Percentiles rank a stretch among this genome's conserved stretches.
phyloP scores from a whole-genome alignment of 2,113 vertebrate genomes.

The Solenodon paradoxus region DNA sequence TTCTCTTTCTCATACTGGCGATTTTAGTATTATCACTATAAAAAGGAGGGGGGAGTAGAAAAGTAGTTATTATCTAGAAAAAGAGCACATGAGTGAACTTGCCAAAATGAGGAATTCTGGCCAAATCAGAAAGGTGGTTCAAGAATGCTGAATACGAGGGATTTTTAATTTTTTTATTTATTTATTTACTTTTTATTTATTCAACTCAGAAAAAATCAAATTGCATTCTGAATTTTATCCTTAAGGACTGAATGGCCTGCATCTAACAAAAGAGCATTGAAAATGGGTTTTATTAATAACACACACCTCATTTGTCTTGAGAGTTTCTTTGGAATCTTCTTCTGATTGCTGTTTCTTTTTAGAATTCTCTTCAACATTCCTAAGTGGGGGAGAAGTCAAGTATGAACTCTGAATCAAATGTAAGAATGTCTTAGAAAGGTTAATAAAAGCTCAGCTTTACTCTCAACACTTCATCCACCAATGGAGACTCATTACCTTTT shows the following conservation, averaged over 20 bases:
- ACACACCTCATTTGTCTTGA: constrained; percentile 86
- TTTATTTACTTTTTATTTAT: no score
- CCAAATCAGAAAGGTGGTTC: background rate
- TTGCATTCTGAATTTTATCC: background rate
- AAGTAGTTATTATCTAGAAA: background rate
- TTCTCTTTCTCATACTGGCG: background rate
- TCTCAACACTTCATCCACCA: background rate
- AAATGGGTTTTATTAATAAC: background rate
- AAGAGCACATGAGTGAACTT: background rate
- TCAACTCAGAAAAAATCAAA: background rate
- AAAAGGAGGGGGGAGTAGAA: background rate
- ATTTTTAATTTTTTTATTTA: no score
- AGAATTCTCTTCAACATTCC: constrained; percentile 79
- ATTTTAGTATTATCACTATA: background rate
- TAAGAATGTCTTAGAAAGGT: constrained; percentile 7
- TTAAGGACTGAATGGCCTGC: background rate
- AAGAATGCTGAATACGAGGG: background rate
- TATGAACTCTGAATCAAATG: background rate
- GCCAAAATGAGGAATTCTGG: background rate
- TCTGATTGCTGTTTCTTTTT: constrained; percentile 88
- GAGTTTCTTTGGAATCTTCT: constrained; percentile 83
- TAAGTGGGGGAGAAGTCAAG: constrained; percentile 48
- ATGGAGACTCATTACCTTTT: background rate
- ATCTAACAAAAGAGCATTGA: background rate
- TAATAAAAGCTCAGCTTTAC: background rate